These are phyloP conservation scores for Rhinatrema bivittatum DNA, from an alignment of 2,797 vertebrate species.

Conservation along the genomic window DNA sequence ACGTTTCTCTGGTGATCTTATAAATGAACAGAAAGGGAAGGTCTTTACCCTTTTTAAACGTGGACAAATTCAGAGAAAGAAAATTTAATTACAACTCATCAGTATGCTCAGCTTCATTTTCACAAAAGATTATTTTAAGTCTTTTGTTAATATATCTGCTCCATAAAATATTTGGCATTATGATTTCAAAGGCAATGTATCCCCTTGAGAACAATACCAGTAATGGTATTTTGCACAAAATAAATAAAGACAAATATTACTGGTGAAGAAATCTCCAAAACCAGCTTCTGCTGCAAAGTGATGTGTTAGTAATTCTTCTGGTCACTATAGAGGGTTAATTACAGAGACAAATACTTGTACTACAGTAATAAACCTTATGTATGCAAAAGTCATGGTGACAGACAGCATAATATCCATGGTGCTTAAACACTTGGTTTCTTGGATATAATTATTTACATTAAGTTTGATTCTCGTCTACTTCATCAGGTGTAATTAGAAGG, in stretches of 20 bases:
- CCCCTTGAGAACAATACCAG: too few species aligned
- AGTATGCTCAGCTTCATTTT: background rate
- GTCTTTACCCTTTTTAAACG: background rate
- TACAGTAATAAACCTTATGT: too few species aligned
- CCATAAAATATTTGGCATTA: background rate
- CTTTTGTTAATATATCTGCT: background rate
- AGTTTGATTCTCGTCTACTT: slow-evolving; percentile 39
- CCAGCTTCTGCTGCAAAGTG: too few species aligned
- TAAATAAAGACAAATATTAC: too few species aligned
- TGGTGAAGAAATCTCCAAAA: too few species aligned
- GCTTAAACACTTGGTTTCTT: slow-evolving; percentile 29
- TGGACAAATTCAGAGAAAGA: background rate
- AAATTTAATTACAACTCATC: background rate
- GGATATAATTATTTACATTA: slow-evolving; percentile 21
- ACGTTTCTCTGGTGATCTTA: slow-evolving; percentile 1
- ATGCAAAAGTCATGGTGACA: too few species aligned
- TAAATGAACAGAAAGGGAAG: slow-evolving; percentile 12
- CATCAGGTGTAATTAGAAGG: slow-evolving; percentile 37
- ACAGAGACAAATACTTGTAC: too few species aligned
- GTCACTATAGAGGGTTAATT: too few species aligned
- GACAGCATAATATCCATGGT: too few species aligned
- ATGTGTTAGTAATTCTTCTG: too few species aligned
- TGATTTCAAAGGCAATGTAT: too few species aligned
- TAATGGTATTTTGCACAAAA: too few species aligned
- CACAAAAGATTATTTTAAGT: background rate